Evolutionary conservation across 1,140 invertebrate genomes (phyloP), one percentile per base, ranked within the genome.

Genomic region (Samia ricini): DNA sequence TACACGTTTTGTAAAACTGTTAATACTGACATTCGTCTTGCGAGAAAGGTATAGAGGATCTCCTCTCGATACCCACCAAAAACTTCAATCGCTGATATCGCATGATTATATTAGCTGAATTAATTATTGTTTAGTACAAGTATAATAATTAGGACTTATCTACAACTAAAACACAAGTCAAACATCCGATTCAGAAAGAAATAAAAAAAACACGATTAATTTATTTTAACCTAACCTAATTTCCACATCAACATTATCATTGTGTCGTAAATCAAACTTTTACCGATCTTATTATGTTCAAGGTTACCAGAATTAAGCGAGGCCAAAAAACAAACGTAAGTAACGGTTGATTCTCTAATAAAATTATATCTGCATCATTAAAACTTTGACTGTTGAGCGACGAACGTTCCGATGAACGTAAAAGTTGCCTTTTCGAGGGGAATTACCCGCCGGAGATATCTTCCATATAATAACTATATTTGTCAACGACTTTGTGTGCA

Each of bases 331-430:
- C 57, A 59, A 59, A 59, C 57, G 33, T 29, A 57, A 57, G 33
- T 29, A 57, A 57, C 56, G 24, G 26, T 26, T 59, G 42, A 48
- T 50, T 21, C 57, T 4, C 22, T 59, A 49, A 59, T 59, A 59
- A 59, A 59, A 59, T 59, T 59, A 59, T 59, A 59, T 50, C 48
- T 50, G 2, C 42, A 59, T 59, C 57, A 49, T 59, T 59, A 59
- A 59, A 59, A 59, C 36, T 59, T 59, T 57, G 56, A 57, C 56
- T 36, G 26, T 36, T 57, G n/a, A 57, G 26, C 56, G 24, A 33
- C 56, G 54, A 26, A 15, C 33, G 33, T 42, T 42, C 33, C 20
- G 56, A 42, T 57, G 20, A 57, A 57, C 15, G 24, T 0, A 6
- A 36, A 57, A 57, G 33, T 42, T 57, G 26, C 18, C 4, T 6